Evolutionary conservation across 2,797 vertebrate species (phyloP), one percentile per base, ranked within the genome.

Genomic region (Geotrypetes seraphini): DNA sequence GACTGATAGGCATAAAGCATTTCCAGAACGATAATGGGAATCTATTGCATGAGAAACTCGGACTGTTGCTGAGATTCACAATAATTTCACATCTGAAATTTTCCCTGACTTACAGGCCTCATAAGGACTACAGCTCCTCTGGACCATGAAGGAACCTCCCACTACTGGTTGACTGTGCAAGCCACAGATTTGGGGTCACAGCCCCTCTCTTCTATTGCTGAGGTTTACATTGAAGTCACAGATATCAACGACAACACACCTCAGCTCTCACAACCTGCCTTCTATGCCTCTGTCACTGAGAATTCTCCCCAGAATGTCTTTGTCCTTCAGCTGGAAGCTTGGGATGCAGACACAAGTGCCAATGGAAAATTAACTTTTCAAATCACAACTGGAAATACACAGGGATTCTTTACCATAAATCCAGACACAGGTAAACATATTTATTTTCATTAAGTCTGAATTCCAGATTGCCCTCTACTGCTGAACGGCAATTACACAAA

Each of bases 191-290:
- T 81, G 53, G 92, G 94, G 4, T 87, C 88, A 0, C 25, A 87
- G 32, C 87, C 93, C 17, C 69, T 92, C 24, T 60, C 77, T 20
- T 84, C 92, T 24, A 81, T 89, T 61, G 88, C 85, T 16, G 90
- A 97, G 51, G 81, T 98, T 57, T 97, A 81, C 64, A 69, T 99
- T 39, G 90, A 95, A 50, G 84, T 99, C 36, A 72, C 54, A 1
- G 96, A 99, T 24, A 45, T 90, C 19, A 99, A 99, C 11, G 96
- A 99, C 54, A 97, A 94, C 30, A 73, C 89, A 3, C 96, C 96
- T 3, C 85, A 80, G 50, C 80, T 94, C 45, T 88, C 86, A 23
- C 84, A 81, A 50, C 87, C 91, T 0, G 74, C 96, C 31, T 97
- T 91, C 54, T 97, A 94, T 5, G 79, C 84, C 1, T 82, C 83